A percentile compares a stretch with the other conserved stretches of the same genome.
Conservation (phyloP, 2,888 invertebrate species). For the Phanerotoma sp. region DNA sequence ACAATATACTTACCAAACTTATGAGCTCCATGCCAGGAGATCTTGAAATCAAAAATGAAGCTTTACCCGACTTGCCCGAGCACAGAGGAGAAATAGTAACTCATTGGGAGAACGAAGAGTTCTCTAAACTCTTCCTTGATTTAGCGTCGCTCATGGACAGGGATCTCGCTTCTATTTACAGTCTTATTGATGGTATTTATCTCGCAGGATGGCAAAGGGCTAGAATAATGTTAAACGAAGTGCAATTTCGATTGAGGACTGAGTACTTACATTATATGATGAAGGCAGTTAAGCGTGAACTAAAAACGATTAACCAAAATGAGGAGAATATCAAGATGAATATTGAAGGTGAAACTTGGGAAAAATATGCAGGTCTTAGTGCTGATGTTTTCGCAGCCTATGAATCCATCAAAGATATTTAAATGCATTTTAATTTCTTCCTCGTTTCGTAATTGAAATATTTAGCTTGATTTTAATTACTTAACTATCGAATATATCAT, state of each 20-base stretch:
- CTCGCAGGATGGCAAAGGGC: slow-evolving; percentile 26
- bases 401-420: background rate
- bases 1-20: slow-evolving; percentile 11
- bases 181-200: slow-evolving; percentile 20
- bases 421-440: no score
- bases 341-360: slow-evolving; percentile 15
- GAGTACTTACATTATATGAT: slow-evolving; percentile 1
- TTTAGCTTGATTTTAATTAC: no score
- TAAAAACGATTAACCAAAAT: slow-evolving; percentile 8
- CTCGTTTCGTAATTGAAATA: no score
- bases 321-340: background rate
- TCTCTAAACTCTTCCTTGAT: slow-evolving; percentile 23
- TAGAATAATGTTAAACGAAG: slow-evolving; percentile 7
- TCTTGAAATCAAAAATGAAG: background rate
- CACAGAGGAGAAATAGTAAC: background rate
- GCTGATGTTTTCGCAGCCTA: background rate
- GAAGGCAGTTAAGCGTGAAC: slow-evolving; percentile 2
- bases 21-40: background rate
- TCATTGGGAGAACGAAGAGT: slow-evolving; percentile 20
- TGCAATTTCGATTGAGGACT: slow-evolving; percentile 26
- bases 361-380: slow-evolving; percentile 5
- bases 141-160: slow-evolving; percentile 21
- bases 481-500: no score
- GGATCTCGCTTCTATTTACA: slow-evolving; percentile 22
- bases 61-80: slow-evolving; percentile 1